Evolutionary conservation across 2,888 invertebrate genomes (phyloP).

Genomic region (Dione juno): DNA sequence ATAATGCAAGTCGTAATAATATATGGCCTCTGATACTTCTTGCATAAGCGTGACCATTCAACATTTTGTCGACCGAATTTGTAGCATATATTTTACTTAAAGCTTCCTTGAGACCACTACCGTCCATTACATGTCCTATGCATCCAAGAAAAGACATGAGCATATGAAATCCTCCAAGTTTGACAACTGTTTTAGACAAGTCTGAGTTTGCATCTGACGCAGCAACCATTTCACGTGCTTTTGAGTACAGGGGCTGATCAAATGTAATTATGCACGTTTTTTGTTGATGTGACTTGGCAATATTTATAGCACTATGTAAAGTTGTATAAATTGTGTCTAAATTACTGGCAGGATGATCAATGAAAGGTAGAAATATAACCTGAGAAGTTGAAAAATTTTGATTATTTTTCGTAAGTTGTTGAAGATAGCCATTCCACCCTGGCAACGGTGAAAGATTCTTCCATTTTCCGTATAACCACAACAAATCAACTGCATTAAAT

Average conservation of each 20-base stretch:
- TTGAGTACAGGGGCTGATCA: slow-evolving; percentile 55
- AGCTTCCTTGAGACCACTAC: slow-evolving; percentile 52
- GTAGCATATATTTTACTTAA: slow-evolving; percentile 48
- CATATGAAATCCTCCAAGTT: slow-evolving; percentile 61
- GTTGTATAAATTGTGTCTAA: slow-evolving; percentile 53
- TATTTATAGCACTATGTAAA: slow-evolving; percentile 47
- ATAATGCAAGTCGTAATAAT: slow-evolving; percentile 37
- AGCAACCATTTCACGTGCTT: slow-evolving; percentile 55
- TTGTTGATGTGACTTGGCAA: slow-evolving; percentile 41
- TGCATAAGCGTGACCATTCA: slow-evolving; percentile 54
- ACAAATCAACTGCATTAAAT: slow-evolving; percentile 5
- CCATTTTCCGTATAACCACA: slow-evolving; percentile 49
- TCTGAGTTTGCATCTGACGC: slow-evolving; percentile 37
- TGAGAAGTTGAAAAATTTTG: slow-evolving; percentile 20
- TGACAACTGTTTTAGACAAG: slow-evolving; percentile 46
- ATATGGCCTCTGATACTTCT: slow-evolving; percentile 45
- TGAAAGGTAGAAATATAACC: slow-evolving; percentile 27
- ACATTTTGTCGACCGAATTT: slow-evolving; percentile 55
- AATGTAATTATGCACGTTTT: slow-evolving; percentile 52
- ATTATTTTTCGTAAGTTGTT: slow-evolving; percentile 19
- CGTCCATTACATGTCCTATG: slow-evolving; percentile 58
- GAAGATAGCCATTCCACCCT: slow-evolving; percentile 31
- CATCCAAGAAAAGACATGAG: slow-evolving; percentile 54
- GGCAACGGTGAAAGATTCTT: slow-evolving; percentile 26
- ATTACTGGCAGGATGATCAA: slow-evolving; percentile 53